These are phyloP conservation scores for Calyptomena viridis DNA, from an alignment of 2,113 vertebrate genomes.

Conservation along the genomic window DNA sequence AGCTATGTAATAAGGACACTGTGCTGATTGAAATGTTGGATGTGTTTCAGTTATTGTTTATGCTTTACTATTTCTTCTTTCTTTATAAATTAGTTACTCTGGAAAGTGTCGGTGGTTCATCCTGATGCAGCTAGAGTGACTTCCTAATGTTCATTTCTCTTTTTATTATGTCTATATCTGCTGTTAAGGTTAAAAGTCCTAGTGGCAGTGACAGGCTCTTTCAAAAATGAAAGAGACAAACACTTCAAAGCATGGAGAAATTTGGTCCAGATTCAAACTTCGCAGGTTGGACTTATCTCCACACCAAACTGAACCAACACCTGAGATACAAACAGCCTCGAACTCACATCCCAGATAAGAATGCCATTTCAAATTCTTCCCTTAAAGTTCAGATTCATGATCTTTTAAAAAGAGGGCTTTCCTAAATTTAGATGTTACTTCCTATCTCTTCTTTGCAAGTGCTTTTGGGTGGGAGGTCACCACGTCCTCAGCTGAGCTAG, in stretches of 20 bases:
- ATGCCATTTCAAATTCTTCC: background rate
- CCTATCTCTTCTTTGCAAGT: background rate
- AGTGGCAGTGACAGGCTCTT: background rate
- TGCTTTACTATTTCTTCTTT: background rate
- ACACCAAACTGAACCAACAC: conserved; percentile 8
- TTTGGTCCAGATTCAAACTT: conserved; percentile 28
- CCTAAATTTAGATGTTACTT: background rate
- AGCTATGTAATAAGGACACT: rapidly evolving
- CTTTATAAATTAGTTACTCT: background rate
- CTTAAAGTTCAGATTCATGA: background rate
- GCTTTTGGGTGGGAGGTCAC: background rate
- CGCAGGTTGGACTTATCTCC: conserved; percentile 20
- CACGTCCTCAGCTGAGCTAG: background rate
- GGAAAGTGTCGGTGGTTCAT: background rate
- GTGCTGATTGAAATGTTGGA: background rate
- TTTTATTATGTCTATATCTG: background rate
- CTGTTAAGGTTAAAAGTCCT: background rate
- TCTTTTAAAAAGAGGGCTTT: background rate
- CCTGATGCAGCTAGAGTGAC: background rate
- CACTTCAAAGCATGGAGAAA: background rate
- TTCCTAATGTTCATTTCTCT: background rate
- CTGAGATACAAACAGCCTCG: background rate
- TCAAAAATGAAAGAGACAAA: background rate
- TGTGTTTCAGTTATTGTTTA: background rate
- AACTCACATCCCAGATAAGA: conserved; percentile 28